A percentile compares a stretch with the other conserved stretches of the same genome.
Evolutionary conservation across 2,888 invertebrate species (phyloP).

Genomic region (Drosophila paranaensis): DNA sequence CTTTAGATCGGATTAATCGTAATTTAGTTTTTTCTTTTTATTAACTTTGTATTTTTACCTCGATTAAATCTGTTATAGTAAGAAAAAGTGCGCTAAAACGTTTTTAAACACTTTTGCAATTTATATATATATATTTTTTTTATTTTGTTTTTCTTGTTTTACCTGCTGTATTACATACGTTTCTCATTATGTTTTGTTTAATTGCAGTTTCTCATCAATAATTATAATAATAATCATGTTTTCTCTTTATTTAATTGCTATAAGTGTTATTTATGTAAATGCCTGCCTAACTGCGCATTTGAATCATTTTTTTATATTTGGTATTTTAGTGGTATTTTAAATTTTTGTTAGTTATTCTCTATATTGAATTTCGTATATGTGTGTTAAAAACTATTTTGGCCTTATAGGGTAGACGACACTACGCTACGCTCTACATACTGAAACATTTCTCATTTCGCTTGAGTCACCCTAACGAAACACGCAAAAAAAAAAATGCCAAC

Average conservation of each 20-base stretch:
- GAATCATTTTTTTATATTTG: slow-evolving; percentile 33
- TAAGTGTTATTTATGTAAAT: slow-evolving; percentile 59
- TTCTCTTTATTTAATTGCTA: slow-evolving; percentile 55
- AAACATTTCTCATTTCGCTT: slow-evolving; percentile 32
- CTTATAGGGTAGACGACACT: slow-evolving; percentile 62
- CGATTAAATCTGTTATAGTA: slow-evolving; percentile 57
- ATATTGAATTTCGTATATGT: slow-evolving; percentile 53
- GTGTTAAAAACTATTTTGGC: slow-evolving; percentile 74
- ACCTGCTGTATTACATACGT: slow-evolving; percentile 41
- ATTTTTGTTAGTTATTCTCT: slow-evolving; percentile 27
- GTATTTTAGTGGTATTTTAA: slow-evolving; percentile 30
- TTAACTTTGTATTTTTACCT: slow-evolving; percentile 16
- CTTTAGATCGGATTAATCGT: slow-evolving; percentile 25
- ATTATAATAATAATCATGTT: slow-evolving; percentile 38
- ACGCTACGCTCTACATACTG: slow-evolving; percentile 55
- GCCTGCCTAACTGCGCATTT: slow-evolving; percentile 59
- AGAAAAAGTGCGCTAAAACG: slow-evolving; percentile 70
- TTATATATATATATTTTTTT: slow-evolving; percentile 6
- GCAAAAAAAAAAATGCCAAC: slow-evolving; percentile 32
- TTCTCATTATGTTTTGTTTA: slow-evolving; percentile 23
- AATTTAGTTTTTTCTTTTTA: slow-evolving; percentile 16
- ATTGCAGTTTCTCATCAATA: slow-evolving; percentile 57
- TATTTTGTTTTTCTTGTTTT: slow-evolving; percentile 1
- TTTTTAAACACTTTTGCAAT: slow-evolving; percentile 48
- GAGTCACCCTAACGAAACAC: slow-evolving; percentile 29